A percentile compares a stretch with the other conserved stretches of the same genome.
phyloP scores from a whole-genome alignment of 2,113 vertebrate species.

The Elachura formosa region DNA sequence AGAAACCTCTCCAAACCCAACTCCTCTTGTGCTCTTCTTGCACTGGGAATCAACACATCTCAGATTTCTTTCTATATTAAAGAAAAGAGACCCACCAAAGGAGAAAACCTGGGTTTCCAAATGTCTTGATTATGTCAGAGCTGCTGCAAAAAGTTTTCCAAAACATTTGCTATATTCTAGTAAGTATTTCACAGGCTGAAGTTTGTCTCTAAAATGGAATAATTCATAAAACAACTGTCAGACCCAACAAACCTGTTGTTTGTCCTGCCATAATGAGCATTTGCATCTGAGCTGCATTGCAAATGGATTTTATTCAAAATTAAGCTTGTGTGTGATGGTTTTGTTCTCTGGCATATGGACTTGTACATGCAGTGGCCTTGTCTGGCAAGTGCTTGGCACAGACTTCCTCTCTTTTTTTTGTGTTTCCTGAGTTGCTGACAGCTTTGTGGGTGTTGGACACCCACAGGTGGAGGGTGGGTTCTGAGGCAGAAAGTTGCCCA shows the following conservation, averaged over 20 bases:
- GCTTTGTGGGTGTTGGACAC: neutral
- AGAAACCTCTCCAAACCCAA: neutral
- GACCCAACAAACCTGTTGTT: slow-evolving; percentile 29
- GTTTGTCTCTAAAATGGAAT: neutral
- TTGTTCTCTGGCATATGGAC: slow-evolving; percentile 2
- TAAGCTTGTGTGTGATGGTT: neutral
- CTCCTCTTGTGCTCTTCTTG: neutral
- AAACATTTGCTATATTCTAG: neutral
- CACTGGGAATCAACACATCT: neutral
- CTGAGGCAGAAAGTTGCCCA: neutral
- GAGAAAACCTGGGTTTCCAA: neutral
- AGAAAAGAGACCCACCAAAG: neutral
- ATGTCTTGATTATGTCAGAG: neutral
- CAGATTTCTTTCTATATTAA: neutral
- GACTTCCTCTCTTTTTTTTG: neutral
- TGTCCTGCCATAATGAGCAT: neutral
- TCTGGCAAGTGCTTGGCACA: neutral
- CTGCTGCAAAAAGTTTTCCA: neutral
- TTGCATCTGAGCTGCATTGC: neutral
- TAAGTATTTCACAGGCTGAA: neutral
- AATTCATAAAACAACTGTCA: neutral
- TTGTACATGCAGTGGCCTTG: neutral
- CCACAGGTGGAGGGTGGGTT: neutral
- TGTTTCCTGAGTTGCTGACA: neutral
- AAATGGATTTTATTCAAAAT: neutral